These are phyloP conservation scores for Serilophus lunatus DNA, from an alignment of 2,113 vertebrate species.

Conservation along the genomic window DNA sequence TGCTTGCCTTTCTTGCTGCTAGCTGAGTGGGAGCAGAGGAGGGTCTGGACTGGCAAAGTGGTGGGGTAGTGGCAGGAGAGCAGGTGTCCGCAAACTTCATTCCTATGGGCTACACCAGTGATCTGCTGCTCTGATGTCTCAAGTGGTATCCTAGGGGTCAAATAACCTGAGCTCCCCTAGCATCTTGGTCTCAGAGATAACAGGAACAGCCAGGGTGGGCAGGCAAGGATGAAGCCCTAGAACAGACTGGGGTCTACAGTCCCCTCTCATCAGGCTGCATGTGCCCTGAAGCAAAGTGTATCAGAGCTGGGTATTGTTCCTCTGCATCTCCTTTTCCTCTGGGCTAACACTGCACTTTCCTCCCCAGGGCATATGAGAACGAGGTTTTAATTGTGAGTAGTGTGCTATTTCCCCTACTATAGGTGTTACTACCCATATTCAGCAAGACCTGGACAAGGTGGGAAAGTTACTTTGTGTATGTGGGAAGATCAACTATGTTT, in stretches of 20 bases:
- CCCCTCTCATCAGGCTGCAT: neutral
- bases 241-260: neutral
- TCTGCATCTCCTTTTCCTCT: neutral
- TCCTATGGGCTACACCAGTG: neutral
- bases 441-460: neutral
- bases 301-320: neutral
- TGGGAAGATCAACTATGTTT: neutral
- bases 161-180: accelerated
- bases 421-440: neutral
- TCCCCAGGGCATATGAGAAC: neutral
- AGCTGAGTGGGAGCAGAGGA: neutral
- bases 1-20: neutral
- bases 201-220: accelerated
- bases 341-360: neutral
- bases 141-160: neutral
- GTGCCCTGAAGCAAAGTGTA: neutral
- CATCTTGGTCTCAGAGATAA: neutral
- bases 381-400: neutral
- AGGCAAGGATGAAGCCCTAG: neutral
- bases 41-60: neutral
- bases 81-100: neutral
- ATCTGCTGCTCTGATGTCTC: neutral
- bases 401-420: neutral
- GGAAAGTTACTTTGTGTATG: neutral
- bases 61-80: neutral